Evolutionary conservation across 2,888 invertebrate species (phyloP).

Genomic region (Noctua janthe): DNA sequence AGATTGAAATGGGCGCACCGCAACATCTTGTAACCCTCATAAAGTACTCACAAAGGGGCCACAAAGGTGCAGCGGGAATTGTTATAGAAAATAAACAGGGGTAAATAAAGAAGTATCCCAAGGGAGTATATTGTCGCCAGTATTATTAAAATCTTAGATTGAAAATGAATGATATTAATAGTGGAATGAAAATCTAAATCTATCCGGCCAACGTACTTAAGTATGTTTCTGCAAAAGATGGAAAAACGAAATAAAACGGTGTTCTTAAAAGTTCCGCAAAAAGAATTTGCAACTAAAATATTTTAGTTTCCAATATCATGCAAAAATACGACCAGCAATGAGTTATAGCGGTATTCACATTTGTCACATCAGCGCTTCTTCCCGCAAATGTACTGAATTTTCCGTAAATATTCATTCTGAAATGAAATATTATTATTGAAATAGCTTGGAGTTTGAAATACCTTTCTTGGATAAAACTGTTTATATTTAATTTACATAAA

Average conservation of each 20-base stretch:
- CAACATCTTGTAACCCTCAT: constrained; percentile 61
- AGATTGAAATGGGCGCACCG: constrained; percentile 50
- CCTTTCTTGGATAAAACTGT: background rate
- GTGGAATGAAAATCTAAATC: background rate
- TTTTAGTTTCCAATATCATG: constrained; percentile 54
- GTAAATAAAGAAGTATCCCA: constrained; percentile 28
- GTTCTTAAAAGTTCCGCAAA: constrained; percentile 10
- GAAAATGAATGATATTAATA: background rate
- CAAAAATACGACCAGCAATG: constrained; percentile 50
- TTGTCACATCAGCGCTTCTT: constrained; percentile 57
- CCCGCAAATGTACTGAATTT: constrained; percentile 58
- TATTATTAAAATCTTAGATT: background rate
- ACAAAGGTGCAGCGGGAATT: constrained; percentile 35
- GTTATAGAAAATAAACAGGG: constrained; percentile 26
- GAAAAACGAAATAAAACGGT: background rate
- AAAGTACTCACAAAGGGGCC: constrained; percentile 47
- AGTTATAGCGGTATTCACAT: constrained; percentile 53
- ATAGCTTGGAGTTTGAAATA: constrained; percentile 18
- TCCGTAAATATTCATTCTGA: constrained; percentile 59
- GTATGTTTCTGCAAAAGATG: background rate
- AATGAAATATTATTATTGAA: constrained; percentile 52
- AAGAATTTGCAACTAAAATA: constrained; percentile 31
- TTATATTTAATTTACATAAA: background rate
- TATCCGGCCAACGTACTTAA: background rate
- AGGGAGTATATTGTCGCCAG: constrained; percentile 21